phyloP scores from a whole-genome alignment of 2,113 vertebrate genomes.

The Felis catus region DNA sequence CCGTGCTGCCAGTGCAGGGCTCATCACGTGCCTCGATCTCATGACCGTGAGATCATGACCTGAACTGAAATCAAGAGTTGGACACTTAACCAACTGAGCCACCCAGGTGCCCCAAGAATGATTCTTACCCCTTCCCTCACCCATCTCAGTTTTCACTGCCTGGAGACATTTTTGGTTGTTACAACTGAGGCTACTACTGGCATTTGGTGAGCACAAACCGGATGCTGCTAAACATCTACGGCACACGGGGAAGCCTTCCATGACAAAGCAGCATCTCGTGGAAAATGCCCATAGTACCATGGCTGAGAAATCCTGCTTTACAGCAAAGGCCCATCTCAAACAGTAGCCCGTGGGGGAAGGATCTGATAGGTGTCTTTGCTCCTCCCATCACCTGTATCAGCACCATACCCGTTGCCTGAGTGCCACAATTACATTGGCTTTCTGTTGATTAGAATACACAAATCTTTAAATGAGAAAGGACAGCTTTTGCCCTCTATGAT shows the following conservation, averaged over 20 bases:
- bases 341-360: neutral
- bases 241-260: neutral
- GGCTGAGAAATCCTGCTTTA: neutral
- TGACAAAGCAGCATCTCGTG: neutral
- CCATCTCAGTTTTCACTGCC: neutral
- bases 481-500: neutral
- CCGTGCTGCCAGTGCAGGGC: no score
- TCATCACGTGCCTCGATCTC: no score
- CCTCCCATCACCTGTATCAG: neutral
- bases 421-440: neutral
- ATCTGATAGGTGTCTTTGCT: neutral
- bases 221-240: neutral
- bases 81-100: no score
- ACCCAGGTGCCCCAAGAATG: neutral
- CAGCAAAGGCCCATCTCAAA: neutral
- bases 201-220: neutral
- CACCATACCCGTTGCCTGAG: neutral
- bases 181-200: neutral
- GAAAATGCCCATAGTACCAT: neutral
- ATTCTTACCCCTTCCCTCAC: accelerated
- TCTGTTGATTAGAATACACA: neutral
- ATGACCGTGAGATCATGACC: no score
- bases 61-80: no score
- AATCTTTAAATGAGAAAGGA: neutral
- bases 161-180: neutral